Evolutionary conservation across 2,113 vertebrate genomes (phyloP), one percentile per base, ranked within the genome.

Genomic region (Suncus etruscus): DNA sequence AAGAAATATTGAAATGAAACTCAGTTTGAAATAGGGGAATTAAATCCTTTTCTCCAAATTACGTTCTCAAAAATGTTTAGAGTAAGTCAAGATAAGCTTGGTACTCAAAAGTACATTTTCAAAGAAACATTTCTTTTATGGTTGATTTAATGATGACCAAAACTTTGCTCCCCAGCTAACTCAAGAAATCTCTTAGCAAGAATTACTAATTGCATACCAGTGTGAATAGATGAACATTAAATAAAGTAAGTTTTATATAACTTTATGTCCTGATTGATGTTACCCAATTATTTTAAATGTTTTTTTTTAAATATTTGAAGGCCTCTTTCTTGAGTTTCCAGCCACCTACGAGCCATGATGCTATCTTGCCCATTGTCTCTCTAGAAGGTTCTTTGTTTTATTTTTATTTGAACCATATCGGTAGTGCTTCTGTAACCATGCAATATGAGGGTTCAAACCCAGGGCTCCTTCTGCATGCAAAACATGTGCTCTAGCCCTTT

Each of bases 1-100:
- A 89, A 74, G 11, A 6, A 31, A 54, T 10, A 70, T 8, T 89
- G 61, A 75, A 86, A 83, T 86, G 29, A 75, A 83, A 70, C 75
- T 32, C 20, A 75, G 10, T 1, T 79, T 47, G 73, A 45, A 45
- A 0, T 14, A 10, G 69, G 11, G 18, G 2, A n/a, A 1, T 39
- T 86, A 32, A 66, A 29, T 66, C 1, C 4, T 82, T 89, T 93
- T 58, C 22, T 15, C 70, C 83, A 88, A 78, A 20, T 29, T 8
- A 72, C 54, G 25, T 11, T 84, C 70, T 72, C 50, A 50, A 91
- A 89, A 3, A 20, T 58, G 14, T 72, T 14, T n/a, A 32, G 8
- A 74, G 3, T 73, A 83, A 89, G 73, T 32, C 73, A 74, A 32
- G 39, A 5, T 68, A 12, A 74, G 1, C 7, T 39, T 50, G 83